Evolutionary conservation across 2,888 invertebrate species (phyloP), one percentile per base, ranked within the genome.

Genomic region (Sarcophaga caerulescens): DNA sequence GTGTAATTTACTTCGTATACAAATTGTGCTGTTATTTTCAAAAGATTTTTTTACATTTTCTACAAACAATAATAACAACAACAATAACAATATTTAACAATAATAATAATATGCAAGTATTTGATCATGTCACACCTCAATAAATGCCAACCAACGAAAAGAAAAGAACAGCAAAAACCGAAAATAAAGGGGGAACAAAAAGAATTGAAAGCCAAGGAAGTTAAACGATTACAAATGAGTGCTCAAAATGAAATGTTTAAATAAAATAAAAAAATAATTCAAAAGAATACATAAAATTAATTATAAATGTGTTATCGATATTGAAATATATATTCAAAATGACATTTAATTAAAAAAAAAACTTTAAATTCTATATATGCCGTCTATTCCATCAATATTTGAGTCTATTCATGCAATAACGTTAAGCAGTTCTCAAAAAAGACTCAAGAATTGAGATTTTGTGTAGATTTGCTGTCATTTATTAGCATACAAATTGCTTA

Each of bases 111-210:
- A 86, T 86, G 86, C 86, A 86, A 70, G 52, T 81, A 86, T 86
- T 86, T 74, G 65, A 81, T 84, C 65, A 81, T 81, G 86, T 86
- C 86, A 78, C 86, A 84, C 86, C 86, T 84, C 52, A 81, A 78
- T 78, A 84, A 81, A 70, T 84, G 84, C 70, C 84, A 66, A 60
- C 68, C 70, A 17, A 70, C 47, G 23, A 35, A 44, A 47, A 35
- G 8, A 76, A 76, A 76, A 68, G 47, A 69, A 76, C n/a, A 70
- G 11, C 6, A 62, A 35, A 45, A 71, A 23, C 19, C 62, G 47
- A 63, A 21, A 57, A 65, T 3, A 4, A 25, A 10, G 59, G 70
- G 70, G 45, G 44, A 71, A 66, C 8, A 52, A 0, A 52, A 12
- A 17, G 14, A 52, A 45, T 19, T 14, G 12, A 44, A 17, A 19